Conservation (phyloP, 2,888 invertebrate species). For the Strigamia transsilvanica region DNA sequence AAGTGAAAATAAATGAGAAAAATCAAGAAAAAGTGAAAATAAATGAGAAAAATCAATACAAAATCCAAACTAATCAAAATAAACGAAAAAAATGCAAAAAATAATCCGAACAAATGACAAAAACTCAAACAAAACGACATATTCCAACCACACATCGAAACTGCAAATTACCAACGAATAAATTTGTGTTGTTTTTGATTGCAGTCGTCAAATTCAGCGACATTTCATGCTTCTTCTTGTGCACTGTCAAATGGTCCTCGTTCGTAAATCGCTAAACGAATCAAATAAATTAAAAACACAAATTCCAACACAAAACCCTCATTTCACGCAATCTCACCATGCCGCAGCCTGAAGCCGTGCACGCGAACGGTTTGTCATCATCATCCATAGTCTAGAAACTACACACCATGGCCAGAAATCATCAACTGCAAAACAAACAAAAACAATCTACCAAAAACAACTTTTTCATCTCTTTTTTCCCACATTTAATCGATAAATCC, state of each 20-base stretch:
- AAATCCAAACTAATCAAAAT: no score
- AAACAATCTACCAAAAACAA: background rate
- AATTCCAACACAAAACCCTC: background rate
- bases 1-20: background rate
- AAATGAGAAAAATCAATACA: background rate
- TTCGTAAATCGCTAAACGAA: conserved; percentile 75
- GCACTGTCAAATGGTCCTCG: conserved; percentile 81
- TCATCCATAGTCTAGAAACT: conserved; percentile 36
- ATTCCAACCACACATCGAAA: background rate
- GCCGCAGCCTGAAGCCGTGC: conserved; percentile 74
- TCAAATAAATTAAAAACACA: conserved; percentile 54
- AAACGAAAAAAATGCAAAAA: background rate
- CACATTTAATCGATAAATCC: background rate
- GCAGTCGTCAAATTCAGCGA: conserved; percentile 75
- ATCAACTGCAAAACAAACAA: background rate
- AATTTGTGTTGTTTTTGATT: conserved; percentile 62
- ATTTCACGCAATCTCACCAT: conserved; percentile 68
- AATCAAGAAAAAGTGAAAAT: background rate
- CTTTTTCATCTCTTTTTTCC: background rate
- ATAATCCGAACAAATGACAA: background rate
- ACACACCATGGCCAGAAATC: background rate
- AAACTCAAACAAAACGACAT: conserved; percentile 9
- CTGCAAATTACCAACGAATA: conserved; percentile 72
- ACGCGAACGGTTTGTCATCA: conserved; percentile 72
- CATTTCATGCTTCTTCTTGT: conserved; percentile 85